Percentiles rank a stretch among this genome's conserved stretches.
Conservation (phyloP, 2,797 vertebrate species). For the Myiotriccus ornatus region DNA sequence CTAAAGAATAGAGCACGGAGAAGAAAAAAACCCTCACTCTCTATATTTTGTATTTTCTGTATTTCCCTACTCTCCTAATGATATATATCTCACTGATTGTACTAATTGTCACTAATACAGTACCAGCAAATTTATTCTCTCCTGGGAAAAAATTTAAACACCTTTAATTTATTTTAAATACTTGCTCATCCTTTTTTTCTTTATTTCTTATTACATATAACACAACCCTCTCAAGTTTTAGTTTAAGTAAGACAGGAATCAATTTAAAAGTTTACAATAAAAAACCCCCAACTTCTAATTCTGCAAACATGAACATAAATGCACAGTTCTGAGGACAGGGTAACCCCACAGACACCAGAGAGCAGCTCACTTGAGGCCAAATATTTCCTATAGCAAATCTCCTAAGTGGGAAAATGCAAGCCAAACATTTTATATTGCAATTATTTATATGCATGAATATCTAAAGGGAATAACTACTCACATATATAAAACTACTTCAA, state of each 20-base stretch:
- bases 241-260: neutral
- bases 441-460: neutral
- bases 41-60: neutral
- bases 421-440: neutral
- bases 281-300: neutral
- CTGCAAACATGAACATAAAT: neutral
- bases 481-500: neutral
- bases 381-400: neutral
- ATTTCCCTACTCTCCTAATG: rapidly evolving
- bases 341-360: neutral
- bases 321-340: neutral
- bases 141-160: neutral
- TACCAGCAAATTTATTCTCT: neutral
- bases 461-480: neutral
- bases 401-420: neutral
- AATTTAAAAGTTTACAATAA: neutral
- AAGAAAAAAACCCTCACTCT: neutral
- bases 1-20: neutral
- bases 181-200: rapidly evolving
- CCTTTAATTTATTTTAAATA: neutral
- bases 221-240: rapidly evolving
- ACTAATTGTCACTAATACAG: neutral
- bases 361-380: neutral
- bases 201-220: neutral
- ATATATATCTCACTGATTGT: neutral